Base-by-base conservation (phyloP, 2,888 invertebrate species). In the Hyalella azteca region DNA sequence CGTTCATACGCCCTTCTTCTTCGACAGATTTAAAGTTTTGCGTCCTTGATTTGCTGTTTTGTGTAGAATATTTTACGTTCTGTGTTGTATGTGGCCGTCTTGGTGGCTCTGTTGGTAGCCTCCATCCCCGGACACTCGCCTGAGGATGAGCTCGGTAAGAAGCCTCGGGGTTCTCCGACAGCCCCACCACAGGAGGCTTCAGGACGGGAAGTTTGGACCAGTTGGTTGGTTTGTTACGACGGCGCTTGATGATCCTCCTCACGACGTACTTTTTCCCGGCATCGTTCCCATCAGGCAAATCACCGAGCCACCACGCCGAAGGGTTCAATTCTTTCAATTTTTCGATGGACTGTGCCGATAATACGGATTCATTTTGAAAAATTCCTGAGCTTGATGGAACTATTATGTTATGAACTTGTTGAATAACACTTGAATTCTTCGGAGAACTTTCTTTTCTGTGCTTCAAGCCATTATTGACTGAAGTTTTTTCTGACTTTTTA, bases 321-420 rank as follows among this genome's bases (percentile, higher is more conserved):
- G 36, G 66, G 11, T 36, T 66, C 4, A 66, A 36, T 11, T 36
- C 66, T 36, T 66, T 66, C 19, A 66, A 19, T 36, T 66, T 22
- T n/a, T 66, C 36, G 19, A 66, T 3, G 7, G 66, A 66, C 13
- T 66, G 36, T 11, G 19, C 1, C 5, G 19, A 7, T 19, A 36
- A 19, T 3, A 15, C 9, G 22, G 39, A 66, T 15, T 36, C 19
- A 36, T 22, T 36, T 39, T 66, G 22, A 15, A 36, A 7, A 7
- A 29, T 3, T 4, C 36, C 36, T 19, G 66, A 66, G 3, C 29
- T 66, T 39, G 7, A 4, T 5, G 36, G 5, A 7, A 66, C 32
- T 2, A 66, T 66, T 15, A 66, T 66, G 36, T 66, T 66, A 66
- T 66, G 66, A 3, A 66, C 66, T 7, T 66, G 36, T 19, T 66